Percentiles rank a stretch among this genome's conserved stretches.
phyloP scores from a whole-genome alignment of 2,888 invertebrate genomes.

The Pherbina coryleti region DNA sequence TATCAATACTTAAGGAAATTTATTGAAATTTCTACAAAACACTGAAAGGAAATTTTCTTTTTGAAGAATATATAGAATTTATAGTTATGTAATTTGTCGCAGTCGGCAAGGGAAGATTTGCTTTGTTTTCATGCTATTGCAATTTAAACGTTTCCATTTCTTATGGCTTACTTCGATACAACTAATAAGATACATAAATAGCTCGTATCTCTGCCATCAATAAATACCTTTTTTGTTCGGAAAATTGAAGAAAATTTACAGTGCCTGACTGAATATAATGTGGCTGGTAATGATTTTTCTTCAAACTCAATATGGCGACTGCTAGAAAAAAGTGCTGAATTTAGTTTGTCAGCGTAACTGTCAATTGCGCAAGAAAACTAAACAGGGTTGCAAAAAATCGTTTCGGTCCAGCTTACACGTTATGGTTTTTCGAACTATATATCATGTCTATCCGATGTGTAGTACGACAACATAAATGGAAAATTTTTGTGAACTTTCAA shows the following conservation, averaged over 20 bases:
- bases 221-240: constrained; percentile 19
- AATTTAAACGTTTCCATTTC: constrained; percentile 45
- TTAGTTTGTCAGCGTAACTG: constrained; percentile 24
- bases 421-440: no score
- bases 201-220: not conserved
- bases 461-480: no score
- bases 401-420: no score
- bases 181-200: not conserved
- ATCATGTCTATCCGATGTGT: no score
- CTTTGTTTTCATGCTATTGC: constrained; percentile 10
- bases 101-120: constrained; percentile 9
- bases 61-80: constrained; percentile 39
- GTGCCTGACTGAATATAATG: not conserved
- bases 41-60: constrained; percentile 40
- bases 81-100: constrained; percentile 50
- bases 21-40: constrained; percentile 36
- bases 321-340: constrained; percentile 40
- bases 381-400: not conserved
- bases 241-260: constrained; percentile 5
- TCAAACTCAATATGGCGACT: constrained; percentile 47
- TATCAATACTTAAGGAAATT: constrained; percentile 47
- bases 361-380: not conserved
- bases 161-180: constrained; percentile 28
- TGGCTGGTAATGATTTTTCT: constrained; percentile 12
- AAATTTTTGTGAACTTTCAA: no score